Conservation (phyloP, 2,797 vertebrate genomes). For the Sebastes hopkinsi region DNA sequence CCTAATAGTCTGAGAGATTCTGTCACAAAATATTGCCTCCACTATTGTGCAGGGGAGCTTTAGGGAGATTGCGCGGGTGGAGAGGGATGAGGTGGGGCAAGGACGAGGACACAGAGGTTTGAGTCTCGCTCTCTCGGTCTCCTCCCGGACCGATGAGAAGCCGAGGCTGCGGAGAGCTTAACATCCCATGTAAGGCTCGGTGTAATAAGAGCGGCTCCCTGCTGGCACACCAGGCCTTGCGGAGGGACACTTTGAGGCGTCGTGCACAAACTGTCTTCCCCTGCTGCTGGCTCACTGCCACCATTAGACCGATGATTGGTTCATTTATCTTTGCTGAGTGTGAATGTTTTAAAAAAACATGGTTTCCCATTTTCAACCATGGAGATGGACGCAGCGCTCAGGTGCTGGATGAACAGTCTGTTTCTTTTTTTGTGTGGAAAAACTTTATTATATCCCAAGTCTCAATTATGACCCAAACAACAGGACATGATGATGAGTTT, state of each 20-base stretch:
- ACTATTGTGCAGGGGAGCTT: constrained; percentile 66
- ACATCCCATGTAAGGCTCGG: constrained; percentile 23
- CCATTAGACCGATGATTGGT: constrained; percentile 22
- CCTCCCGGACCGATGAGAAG: constrained; percentile 36
- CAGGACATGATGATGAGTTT: too few species aligned
- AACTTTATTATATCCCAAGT: not conserved
- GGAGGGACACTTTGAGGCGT: not conserved
- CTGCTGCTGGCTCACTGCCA: not conserved
- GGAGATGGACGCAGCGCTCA: not conserved
- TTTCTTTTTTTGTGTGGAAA: not conserved
- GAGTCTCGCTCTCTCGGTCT: constrained; percentile 26
- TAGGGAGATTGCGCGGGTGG: constrained; percentile 54
- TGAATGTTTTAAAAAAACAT: not conserved
- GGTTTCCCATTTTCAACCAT: not conserved
- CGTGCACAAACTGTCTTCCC: not conserved
- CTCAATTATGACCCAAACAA: too few species aligned
- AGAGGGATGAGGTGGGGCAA: constrained; percentile 39
- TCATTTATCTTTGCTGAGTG: not conserved
- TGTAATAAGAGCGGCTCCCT: constrained; percentile 35
- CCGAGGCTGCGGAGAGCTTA: constrained; percentile 31
- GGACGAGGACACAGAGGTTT: constrained; percentile 30
- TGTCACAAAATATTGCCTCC: constrained; percentile 73
- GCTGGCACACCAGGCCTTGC: constrained; percentile 8
- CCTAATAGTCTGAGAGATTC: constrained; percentile 78
- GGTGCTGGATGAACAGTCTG: not conserved